Base-by-base conservation (phyloP, 2,797 vertebrate species). In the Girardinus metallicus region DNA sequence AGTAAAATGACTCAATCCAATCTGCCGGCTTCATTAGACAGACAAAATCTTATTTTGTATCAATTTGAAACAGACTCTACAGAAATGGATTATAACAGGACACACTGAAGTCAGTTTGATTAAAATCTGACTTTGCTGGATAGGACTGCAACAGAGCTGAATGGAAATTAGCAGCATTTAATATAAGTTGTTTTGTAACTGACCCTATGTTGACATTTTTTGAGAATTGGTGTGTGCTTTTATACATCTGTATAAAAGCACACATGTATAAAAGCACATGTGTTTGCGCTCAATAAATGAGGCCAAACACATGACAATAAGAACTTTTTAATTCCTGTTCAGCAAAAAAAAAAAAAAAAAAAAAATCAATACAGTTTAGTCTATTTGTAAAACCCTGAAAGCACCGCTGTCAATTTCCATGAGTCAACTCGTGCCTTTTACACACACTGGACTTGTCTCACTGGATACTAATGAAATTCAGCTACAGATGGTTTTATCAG, bases 1-100 rank as follows among this genome's bases (percentile, higher is more conserved):
- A 79, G 71, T 80, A 55, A 81, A 60, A 80, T 5, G 26, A 53
- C 66, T 71, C 23, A 46, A 29, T 71, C 13, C 26, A 44, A 29
- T 44, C 26, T 71, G 23, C 13, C 26, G 41, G 41, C 43, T 44
- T 29, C 41, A n/a, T 46, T 44, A 10, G 41, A 43, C 8, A 39
- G 16, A 66, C 34, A 71, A 44, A 71, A 46, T 13, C 13, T 8
- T 46, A 15, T 7, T 7, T 44, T 71, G n/a, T 16, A 16, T 15
- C 12, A 72, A 44, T 44, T 46, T 16, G 7, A 46, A 29, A 72
- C 26, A 9, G 43, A 44, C 13, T 72, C n/a, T 44, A 16, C 5
- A 1, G 39, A 71, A 12, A 23, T 23, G 7, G 34, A 39, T 66
- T 39, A 21, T 23, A 68, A 68, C 21, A 26, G 10, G 11, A 70